Evolutionary conservation across 1,140 invertebrate species (phyloP), one percentile per base, ranked within the genome.

Genomic region (Drosophila kepulauana): DNA sequence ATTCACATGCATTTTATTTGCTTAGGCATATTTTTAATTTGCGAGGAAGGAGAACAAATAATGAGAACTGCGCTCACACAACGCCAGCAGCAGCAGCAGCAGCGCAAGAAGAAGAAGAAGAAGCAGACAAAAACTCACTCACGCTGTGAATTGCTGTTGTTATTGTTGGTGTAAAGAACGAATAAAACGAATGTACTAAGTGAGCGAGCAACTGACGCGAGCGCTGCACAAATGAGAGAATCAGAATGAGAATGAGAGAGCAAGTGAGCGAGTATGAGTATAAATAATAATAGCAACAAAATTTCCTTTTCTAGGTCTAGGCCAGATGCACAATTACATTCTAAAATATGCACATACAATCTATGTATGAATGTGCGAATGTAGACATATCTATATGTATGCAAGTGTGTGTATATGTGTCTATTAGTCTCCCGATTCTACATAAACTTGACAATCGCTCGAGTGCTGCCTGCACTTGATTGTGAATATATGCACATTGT

Each of bases 251-350:
- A 3, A 20, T 20, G 58, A 72, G 25, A 64, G 67, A 85, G 56
- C 66, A 46, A 82, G 52, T 68, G 75, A 75, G 68, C 68, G 69
- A 74, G 48, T 54, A 20, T 13, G 43, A 78, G 62, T 81, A 75
- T 68, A 75, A 78, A 87, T 91, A 89, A 90, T 90, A 89, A 89
- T 81, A 91, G 81, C 91, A 92, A 91, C 79, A 91, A 91, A 92
- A 91, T 92, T 91, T 92, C 88, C 91, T 91, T 92, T 92, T 92
- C 91, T 92, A 92, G 91, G 91, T 92, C 91, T 92, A 92, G 91
- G 91, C 88, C 91, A 92, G 85, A 87, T 81, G 81, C 82, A 91
- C 91, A 92, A 92, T 92, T 89, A 91, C 91, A 92, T 92, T 91
- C 91, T 91, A 91, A 92, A 91, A 91, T 89, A 85, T 79, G 81